Evolutionary conservation across 2,888 invertebrate genomes (phyloP), one percentile per base, ranked within the genome.

Genomic region (Galeopsomyia nigrocyanea): DNA sequence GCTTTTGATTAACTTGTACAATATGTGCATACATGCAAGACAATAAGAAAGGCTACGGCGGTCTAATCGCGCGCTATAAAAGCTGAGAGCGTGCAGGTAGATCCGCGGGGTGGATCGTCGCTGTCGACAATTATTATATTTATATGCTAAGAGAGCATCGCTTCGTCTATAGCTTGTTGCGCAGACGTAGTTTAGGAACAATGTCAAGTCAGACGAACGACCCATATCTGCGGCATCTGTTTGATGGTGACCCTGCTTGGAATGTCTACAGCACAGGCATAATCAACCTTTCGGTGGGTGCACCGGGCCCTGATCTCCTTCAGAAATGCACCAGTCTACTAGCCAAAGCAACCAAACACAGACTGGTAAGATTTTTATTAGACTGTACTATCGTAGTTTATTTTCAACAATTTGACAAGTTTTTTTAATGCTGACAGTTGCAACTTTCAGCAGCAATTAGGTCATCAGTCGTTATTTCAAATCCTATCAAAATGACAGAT

Each of bases 291-390:
- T 88, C 88, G 1, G 89, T 89, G 0, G 90, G 90, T 10, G 88
- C 89, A 10, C 90, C 89, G 0, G 89, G 90, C 0, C 88, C 89
- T 1, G 89, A 89, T 78, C 79, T 89, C 6, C 83, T 90, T 2
- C 80, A 86, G 72, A 79, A 86, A 55, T 88, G 89, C 71, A 84
- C 85, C 21, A 83, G 87, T 14, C 86, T 88, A 64, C 87, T 90
- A 76, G 81, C 82, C 61, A 82, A 81, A 77, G 88, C 89, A 0
- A 88, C 89, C 0, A 77, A 80, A 49, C 89, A 89, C 78, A 84
- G 88, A 78, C 80, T 89, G 88, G 89, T 84, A 78, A 73, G 26
- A 17, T 50, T 31, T 10, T 17, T 58, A 3, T 46, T 31, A n/a
- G 0, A 16, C 16, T 68, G 17, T 6, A 10, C 10, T 31, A 26